Evolutionary conservation across 2,888 invertebrate genomes (phyloP).

Genomic region (Eilema sororculum): DNA sequence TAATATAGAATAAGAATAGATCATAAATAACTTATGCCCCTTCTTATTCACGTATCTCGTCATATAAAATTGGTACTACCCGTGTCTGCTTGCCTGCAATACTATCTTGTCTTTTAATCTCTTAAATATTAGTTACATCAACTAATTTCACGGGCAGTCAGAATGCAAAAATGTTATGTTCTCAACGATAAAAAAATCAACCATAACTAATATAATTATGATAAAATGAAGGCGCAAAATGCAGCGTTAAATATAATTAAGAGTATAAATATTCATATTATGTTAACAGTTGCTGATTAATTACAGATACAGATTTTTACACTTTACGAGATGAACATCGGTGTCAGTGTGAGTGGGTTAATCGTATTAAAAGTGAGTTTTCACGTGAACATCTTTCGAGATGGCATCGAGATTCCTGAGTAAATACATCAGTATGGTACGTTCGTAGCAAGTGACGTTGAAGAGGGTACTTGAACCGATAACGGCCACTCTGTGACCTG

Average conservation of each 20-base stretch:
- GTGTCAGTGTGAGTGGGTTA: neutral
- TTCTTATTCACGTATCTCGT: neutral
- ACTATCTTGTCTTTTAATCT: too few species aligned
- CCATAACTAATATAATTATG: neutral
- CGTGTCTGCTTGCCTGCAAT: neutral
- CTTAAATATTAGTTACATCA: too few species aligned
- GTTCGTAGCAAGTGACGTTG: constrained; percentile 42
- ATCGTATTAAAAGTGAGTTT: neutral
- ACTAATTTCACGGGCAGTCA: too few species aligned
- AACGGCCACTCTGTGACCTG: constrained; percentile 55
- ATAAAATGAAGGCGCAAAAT: neutral
- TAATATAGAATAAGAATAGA: too few species aligned
- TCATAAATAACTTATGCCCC: neutral
- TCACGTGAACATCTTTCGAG: constrained; percentile 13
- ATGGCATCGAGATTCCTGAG: constrained; percentile 38
- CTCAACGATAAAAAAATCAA: neutral
- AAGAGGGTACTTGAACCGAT: constrained; percentile 61
- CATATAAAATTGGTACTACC: neutral
- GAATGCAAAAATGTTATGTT: neutral
- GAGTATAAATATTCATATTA: neutral
- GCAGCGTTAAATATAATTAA: neutral
- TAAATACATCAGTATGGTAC: constrained; percentile 38
- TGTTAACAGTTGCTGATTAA: neutral
- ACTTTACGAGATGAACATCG: neutral
- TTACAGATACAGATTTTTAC: constrained; percentile 1